Percentiles rank a stretch among this genome's conserved stretches.
phyloP scores from a whole-genome alignment of 2,113 vertebrate species.

The Microcebus lehilahytsara region DNA sequence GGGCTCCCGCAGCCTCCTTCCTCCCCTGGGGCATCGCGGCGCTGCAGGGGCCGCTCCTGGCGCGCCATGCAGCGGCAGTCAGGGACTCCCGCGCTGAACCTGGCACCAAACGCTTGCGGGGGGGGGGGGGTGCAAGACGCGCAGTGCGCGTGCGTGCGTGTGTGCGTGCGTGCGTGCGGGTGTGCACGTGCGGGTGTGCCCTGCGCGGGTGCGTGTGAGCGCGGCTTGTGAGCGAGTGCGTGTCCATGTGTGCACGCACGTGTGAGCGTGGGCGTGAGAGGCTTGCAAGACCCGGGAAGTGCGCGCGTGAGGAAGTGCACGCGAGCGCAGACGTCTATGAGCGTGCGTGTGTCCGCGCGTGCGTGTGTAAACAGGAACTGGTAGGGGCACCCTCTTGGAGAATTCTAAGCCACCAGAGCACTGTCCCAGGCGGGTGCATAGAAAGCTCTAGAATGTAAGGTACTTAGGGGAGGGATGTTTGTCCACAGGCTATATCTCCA shows the following conservation, averaged over 20 bases:
- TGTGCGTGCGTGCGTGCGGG: neutral
- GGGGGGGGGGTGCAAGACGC: rapidly evolving
- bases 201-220: neutral
- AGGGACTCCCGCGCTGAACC: rapidly evolving
- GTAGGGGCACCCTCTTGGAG: neutral
- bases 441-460: neutral
- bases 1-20: neutral
- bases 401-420: neutral
- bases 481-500: neutral
- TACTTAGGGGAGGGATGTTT: neutral
- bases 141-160: neutral
- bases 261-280: neutral
- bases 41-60: too few relatives aligned
- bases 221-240: too few relatives aligned
- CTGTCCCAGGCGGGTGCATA: neutral
- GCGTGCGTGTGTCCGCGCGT: rapidly evolving
- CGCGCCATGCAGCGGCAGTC: rapidly evolving
- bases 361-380: neutral
- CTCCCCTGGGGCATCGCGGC: too few relatives aligned
- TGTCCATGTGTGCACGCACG: rapidly evolving
- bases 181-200: neutral
- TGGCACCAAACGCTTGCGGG: rapidly evolving
- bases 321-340: rapidly evolving
- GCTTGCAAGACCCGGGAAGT: too few relatives aligned
- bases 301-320: neutral